These are phyloP conservation scores for Threskiornis aethiopicus DNA, from an alignment of 2,797 vertebrate genomes.

Conservation along the genomic window DNA sequence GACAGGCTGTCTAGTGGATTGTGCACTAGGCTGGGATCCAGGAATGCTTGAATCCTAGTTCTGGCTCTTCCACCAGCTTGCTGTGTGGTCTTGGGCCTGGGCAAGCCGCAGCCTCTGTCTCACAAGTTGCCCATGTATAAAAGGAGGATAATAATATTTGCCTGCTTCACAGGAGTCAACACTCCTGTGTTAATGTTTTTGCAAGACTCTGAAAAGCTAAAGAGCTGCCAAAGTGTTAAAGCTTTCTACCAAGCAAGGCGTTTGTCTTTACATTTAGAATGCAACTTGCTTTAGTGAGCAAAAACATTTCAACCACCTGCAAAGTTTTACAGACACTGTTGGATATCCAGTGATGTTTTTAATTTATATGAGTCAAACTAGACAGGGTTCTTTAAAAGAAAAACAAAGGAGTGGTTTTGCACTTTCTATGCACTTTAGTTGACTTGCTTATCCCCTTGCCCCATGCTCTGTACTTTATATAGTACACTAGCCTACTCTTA, in stretches of 20 bases:
- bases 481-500: not conserved
- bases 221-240: not conserved
- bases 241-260: not conserved
- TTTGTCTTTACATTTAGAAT: not conserved
- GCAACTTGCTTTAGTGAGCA: not conserved
- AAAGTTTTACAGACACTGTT: not conserved
- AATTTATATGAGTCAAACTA: not conserved
- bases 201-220: not conserved
- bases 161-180: slow-evolving; percentile 5
- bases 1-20: slow-evolving; percentile 65
- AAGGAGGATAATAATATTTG: slow-evolving; percentile 45
- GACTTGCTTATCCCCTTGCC: not conserved
- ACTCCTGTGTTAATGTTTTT: slow-evolving; percentile 9
- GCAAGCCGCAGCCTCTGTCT: slow-evolving; percentile 29
- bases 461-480: not conserved
- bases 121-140: not conserved
- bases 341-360: not conserved
- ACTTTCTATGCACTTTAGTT: not conserved
- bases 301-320: not conserved
- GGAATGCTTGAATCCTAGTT: slow-evolving; percentile 46
- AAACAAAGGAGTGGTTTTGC: not conserved
- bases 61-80: slow-evolving; percentile 38
- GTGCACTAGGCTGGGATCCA: slow-evolving; percentile 60
- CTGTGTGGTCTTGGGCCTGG: slow-evolving; percentile 61
- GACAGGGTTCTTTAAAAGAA: not conserved